A percentile compares a stretch with the other conserved stretches of the same genome.
phyloP scores from a whole-genome alignment of 30 jellyfish, hydroid and myxozoan species.

The Catostylus mosaicus region DNA sequence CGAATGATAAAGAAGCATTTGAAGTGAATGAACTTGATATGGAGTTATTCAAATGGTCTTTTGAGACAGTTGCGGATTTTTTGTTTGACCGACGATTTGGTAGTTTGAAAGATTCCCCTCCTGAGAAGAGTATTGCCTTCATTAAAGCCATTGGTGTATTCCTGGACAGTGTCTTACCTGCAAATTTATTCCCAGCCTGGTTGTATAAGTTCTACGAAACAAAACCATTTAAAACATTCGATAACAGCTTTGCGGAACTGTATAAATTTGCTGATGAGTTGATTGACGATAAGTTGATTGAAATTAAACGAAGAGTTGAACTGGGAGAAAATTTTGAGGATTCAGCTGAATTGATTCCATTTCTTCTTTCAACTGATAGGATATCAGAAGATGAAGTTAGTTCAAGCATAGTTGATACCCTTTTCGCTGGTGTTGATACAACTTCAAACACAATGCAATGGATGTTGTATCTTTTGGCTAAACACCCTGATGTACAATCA shows the following conservation, averaged over 20 bases:
- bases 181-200: slow-evolving; percentile 42
- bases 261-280: slow-evolving; percentile 44
- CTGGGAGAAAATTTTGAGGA: not conserved
- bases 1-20: slow-evolving; percentile 3
- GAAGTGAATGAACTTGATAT: slow-evolving; percentile 60
- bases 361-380: slow-evolving; percentile 30
- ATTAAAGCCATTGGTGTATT: slow-evolving; percentile 61
- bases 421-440: slow-evolving; percentile 85
- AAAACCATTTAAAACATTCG: slow-evolving; percentile 41
- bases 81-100: slow-evolving; percentile 65
- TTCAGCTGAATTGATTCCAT: slow-evolving; percentile 46
- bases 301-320: slow-evolving; percentile 4
- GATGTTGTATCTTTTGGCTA: slow-evolving; percentile 63
- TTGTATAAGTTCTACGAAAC: slow-evolving; percentile 35
- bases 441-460: slow-evolving; percentile 82
- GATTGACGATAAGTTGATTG: slow-evolving; percentile 39
- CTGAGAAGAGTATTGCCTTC: slow-evolving; percentile 46
- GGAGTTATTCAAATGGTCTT: slow-evolving; percentile 78
- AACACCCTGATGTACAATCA: slow-evolving; percentile 57
- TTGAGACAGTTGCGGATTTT: slow-evolving; percentile 69
- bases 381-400: slow-evolving; percentile 44
- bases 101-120: slow-evolving; percentile 43
- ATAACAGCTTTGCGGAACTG: slow-evolving; percentile 25
- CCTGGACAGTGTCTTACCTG: slow-evolving; percentile 37
- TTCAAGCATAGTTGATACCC: slow-evolving; percentile 71